These are phyloP conservation scores for Scomber japonicus DNA, from an alignment of 2,113 vertebrate genomes.

Conservation along the genomic window DNA sequence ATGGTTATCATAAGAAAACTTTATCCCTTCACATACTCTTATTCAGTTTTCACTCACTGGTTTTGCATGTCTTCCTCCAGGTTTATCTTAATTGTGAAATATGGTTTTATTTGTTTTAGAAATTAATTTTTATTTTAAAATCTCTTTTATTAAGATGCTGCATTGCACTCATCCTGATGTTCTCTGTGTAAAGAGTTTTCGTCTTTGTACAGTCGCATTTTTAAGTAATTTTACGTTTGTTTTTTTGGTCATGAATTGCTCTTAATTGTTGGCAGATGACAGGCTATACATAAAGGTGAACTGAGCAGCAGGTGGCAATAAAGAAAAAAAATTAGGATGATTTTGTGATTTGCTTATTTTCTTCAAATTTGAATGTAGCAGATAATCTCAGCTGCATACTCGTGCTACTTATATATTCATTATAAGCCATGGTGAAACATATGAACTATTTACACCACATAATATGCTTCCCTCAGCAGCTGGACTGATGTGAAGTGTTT, in stretches of 20 bases:
- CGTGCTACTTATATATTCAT: slow-evolving; percentile 2
- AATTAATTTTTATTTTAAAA: slow-evolving; percentile 32
- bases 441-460: not conserved
- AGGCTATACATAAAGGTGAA: slow-evolving; percentile 45
- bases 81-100: slow-evolving; percentile 1
- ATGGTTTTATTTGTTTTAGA: slow-evolving; percentile 47
- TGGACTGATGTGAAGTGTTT: not conserved
- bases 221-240: slow-evolving; percentile 51
- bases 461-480: not conserved
- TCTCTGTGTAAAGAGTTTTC: slow-evolving; percentile 42
- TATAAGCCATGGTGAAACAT: not conserved
- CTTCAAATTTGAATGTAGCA: not conserved
- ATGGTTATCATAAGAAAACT: not conserved
- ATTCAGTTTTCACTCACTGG: not conserved
- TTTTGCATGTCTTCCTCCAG: slow-evolving; percentile 17
- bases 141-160: slow-evolving; percentile 54
- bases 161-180: slow-evolving; percentile 63
- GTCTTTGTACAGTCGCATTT: slow-evolving; percentile 68
- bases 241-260: slow-evolving; percentile 42
- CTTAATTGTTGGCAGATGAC: slow-evolving; percentile 43
- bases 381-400: not conserved
- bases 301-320: slow-evolving; percentile 64
- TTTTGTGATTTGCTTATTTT: slow-evolving; percentile 1
- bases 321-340: slow-evolving; percentile 48
- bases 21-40: not conserved